Conservation (phyloP, 2,113 vertebrate genomes). For the Atherinomorus stipes region DNA sequence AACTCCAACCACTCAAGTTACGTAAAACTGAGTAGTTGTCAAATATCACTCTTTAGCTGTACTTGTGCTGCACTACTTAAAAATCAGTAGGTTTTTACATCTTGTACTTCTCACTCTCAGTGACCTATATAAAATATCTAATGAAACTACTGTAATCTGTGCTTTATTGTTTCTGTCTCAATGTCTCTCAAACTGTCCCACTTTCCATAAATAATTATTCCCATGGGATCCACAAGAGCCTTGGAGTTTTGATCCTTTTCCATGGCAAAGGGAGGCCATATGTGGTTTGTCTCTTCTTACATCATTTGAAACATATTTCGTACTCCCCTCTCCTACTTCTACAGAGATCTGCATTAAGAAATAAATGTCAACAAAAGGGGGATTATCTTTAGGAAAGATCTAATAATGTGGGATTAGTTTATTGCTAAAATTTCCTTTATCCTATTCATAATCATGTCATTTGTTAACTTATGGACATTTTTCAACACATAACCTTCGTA, state of each 20-base stretch:
- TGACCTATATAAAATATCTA: neutral
- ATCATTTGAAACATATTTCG: slow-evolving; percentile 57
- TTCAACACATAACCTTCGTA: neutral
- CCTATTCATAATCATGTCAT: neutral
- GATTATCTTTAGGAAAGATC: neutral
- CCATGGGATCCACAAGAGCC: slow-evolving; percentile 33
- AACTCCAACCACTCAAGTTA: slow-evolving; percentile 4
- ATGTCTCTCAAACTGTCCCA: slow-evolving; percentile 60
- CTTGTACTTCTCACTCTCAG: neutral
- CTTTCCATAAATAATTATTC: slow-evolving; percentile 73
- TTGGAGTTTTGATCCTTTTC: slow-evolving; percentile 43
- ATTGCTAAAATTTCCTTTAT: neutral
- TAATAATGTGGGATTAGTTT: neutral
- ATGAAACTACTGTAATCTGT: neutral
- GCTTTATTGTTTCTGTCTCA: slow-evolving; percentile 32
- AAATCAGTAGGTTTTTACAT: slow-evolving; percentile 25
- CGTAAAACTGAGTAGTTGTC: neutral
- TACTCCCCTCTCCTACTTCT: slow-evolving; percentile 35
- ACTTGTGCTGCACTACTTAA: slow-evolving; percentile 22
- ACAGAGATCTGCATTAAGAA: slow-evolving; percentile 6
- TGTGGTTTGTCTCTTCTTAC: slow-evolving; percentile 68
- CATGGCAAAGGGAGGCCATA: slow-evolving; percentile 67
- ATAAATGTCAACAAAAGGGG: slow-evolving; percentile 30
- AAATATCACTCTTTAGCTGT: slow-evolving; percentile 15
- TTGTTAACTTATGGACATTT: neutral